phyloP scores from a whole-genome alignment of 1,140 invertebrate genomes.

The Camponotus pennsylvanicus region DNA sequence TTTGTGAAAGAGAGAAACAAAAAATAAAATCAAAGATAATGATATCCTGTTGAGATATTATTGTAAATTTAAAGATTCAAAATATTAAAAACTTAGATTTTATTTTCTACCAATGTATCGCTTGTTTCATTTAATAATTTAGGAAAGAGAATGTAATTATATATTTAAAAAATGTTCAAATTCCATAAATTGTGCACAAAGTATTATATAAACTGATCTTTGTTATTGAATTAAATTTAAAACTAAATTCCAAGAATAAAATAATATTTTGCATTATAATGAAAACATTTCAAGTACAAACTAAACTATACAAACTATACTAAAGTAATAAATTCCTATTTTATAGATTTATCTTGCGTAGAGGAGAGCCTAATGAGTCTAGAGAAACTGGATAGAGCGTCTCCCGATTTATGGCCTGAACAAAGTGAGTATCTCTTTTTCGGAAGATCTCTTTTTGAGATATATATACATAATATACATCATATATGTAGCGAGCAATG shows the following conservation, averaged over 20 bases:
- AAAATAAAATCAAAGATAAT: neutral
- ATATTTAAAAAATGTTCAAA: neutral
- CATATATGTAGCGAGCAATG: slow-evolving; percentile 79
- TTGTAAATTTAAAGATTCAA: neutral
- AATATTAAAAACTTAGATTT: neutral
- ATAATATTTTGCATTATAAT: slow-evolving; percentile 7
- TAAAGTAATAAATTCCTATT: slow-evolving; percentile 13
- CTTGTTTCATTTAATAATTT: neutral
- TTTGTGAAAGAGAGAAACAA: neutral
- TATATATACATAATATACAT: slow-evolving; percentile 19
- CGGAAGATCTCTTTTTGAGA: slow-evolving; percentile 11
- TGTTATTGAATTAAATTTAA: slow-evolving; percentile 2
- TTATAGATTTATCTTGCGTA: slow-evolving; percentile 85
- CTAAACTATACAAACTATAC: neutral
- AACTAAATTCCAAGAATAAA: neutral
- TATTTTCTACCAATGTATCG: neutral
- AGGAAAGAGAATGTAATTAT: neutral
- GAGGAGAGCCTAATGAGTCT: slow-evolving; percentile 92
- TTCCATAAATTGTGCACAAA: neutral
- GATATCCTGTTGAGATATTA: neutral
- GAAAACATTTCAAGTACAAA: neutral
- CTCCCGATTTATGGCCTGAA: slow-evolving; percentile 97
- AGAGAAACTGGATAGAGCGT: slow-evolving; percentile 96
- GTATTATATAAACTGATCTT: neutral
- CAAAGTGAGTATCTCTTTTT: slow-evolving; percentile 90